Percentiles rank a stretch among this genome's conserved stretches.
Evolutionary conservation across 2,797 vertebrate species (phyloP).

Genomic region (Sebastes wilsoni): DNA sequence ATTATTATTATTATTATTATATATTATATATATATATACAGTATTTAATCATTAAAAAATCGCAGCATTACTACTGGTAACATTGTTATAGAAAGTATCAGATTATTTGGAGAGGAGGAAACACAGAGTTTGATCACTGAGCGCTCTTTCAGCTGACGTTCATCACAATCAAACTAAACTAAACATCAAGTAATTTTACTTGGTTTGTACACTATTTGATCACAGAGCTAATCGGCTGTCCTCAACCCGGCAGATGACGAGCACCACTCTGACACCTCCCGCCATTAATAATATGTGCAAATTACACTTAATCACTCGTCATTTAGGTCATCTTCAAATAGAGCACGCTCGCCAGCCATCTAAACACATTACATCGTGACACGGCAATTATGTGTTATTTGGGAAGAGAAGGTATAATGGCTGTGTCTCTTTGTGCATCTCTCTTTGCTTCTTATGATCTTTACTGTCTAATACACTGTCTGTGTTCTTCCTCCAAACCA

Average conservation of each 20-base stretch:
- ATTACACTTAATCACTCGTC: slow-evolving; percentile 80
- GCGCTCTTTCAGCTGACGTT: neutral
- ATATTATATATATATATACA: no score
- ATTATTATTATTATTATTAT: no score
- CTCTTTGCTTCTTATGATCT: slow-evolving; percentile 63
- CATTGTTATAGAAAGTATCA: neutral
- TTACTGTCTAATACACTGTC: slow-evolving; percentile 7
- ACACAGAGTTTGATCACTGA: neutral
- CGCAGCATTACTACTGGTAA: neutral
- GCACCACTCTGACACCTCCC: slow-evolving; percentile 43
- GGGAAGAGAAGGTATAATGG: slow-evolving; percentile 64
- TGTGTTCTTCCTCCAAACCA: slow-evolving; percentile 3
- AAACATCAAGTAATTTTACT: slow-evolving; percentile 12
- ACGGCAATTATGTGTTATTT: slow-evolving; percentile 75
- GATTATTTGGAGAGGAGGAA: neutral
- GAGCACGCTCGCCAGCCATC: slow-evolving; percentile 66
- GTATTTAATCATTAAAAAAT: neutral
- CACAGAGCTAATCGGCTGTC: slow-evolving; percentile 37
- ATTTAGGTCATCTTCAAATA: slow-evolving; percentile 73
- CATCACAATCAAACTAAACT: neutral
- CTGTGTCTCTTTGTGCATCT: slow-evolving; percentile 36
- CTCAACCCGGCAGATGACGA: slow-evolving; percentile 43
- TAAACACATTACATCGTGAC: slow-evolving; percentile 70
- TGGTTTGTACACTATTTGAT: slow-evolving; percentile 49
- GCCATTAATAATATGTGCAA: slow-evolving; percentile 69